Evolutionary conservation across 2,797 vertebrate genomes (phyloP).

Genomic region (Pseudocheirus occidentalis): DNA sequence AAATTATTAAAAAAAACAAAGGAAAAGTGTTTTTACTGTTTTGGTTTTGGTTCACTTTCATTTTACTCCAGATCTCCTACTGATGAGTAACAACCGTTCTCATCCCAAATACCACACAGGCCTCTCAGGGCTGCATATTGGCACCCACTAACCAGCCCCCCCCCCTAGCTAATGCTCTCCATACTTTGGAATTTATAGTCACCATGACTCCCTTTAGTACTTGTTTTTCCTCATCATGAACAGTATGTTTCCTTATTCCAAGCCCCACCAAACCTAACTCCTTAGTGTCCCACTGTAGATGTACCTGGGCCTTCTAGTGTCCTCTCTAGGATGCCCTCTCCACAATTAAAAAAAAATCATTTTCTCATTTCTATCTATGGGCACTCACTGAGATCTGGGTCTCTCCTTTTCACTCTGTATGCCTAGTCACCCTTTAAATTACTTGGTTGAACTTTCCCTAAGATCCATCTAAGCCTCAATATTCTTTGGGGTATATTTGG

Average conservation of each 20-base stretch:
- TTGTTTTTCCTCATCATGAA: background rate
- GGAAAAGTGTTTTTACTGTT: background rate
- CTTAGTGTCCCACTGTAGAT: background rate
- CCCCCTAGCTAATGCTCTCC: background rate
- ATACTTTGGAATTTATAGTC: background rate
- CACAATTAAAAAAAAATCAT: background rate
- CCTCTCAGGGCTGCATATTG: background rate
- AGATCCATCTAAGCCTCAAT: background rate
- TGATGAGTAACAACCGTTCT: background rate
- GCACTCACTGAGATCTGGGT: background rate
- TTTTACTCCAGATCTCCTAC: background rate
- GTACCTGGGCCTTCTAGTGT: background rate
- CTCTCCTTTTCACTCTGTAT: background rate
- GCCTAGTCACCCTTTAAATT: background rate
- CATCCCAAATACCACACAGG: background rate
- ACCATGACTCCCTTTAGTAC: background rate
- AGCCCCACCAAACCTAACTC: background rate
- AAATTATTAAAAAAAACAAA: background rate
- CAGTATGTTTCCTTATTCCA: background rate
- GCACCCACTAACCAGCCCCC: background rate
- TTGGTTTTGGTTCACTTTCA: background rate
- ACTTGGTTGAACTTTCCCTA: background rate
- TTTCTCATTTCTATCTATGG: background rate
- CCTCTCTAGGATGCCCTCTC: background rate
- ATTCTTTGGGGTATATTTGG: background rate